Percentiles rank a stretch among this genome's conserved stretches.
Evolutionary conservation across 2,113 vertebrate genomes (phyloP).

Genomic region (Corydoras sp.): DNA sequence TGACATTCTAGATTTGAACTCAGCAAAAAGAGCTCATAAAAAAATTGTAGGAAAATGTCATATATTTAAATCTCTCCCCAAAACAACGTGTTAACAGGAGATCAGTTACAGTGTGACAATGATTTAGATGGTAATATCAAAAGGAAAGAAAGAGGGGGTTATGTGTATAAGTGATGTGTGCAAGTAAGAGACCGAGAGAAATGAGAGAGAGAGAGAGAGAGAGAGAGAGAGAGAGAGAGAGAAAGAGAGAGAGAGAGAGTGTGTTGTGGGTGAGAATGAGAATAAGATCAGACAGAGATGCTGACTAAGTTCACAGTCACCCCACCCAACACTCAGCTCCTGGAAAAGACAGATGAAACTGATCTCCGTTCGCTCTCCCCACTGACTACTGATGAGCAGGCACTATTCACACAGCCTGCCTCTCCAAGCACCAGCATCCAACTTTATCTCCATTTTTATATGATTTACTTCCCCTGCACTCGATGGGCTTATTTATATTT

Average conservation of each 20-base stretch:
- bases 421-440: not conserved
- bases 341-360: not conserved
- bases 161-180: not conserved
- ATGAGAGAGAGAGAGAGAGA: not conserved
- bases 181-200: not conserved
- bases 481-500: not conserved
- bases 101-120: not conserved
- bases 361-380: not conserved
- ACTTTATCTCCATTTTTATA: not conserved
- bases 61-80: too few species aligned
- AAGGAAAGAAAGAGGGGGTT: not conserved
- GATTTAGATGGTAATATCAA: slow-evolving; percentile 4
- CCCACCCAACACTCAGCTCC: not conserved
- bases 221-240: not conserved
- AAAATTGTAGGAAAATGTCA: too few species aligned
- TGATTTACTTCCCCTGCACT: not conserved
- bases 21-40: too few species aligned
- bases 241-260: not conserved
- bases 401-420: not conserved
- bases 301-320: slow-evolving; percentile 20
- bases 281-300: slow-evolving; percentile 24
- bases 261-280: not conserved
- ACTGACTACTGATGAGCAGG: not conserved
- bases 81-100: too few species aligned
- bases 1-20: too few species aligned